These are phyloP conservation scores for Xestoiulus laeticollis DNA, from an alignment of 2,888 invertebrate genomes.

Conservation along the genomic window DNA sequence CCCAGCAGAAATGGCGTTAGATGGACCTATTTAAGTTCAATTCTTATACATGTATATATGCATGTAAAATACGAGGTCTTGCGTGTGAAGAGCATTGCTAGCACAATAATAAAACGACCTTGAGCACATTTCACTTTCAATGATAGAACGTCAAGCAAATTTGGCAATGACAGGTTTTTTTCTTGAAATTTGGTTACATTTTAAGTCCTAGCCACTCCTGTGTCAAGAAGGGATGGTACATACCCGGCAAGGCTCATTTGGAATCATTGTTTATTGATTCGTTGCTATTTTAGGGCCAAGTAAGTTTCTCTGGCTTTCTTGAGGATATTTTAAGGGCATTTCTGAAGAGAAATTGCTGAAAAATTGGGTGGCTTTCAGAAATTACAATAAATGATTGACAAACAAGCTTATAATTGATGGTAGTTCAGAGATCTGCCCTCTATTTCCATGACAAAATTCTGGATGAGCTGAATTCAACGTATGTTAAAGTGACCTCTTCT, in stretches of 20 bases:
- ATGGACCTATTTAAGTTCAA: too few relatives aligned
- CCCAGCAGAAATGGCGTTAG: too few relatives aligned
- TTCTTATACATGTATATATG: too few relatives aligned
- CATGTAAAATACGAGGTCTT: neutral
- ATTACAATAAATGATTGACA: too few relatives aligned
- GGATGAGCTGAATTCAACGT: too few relatives aligned
- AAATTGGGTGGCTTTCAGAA: too few relatives aligned
- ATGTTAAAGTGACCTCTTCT: too few relatives aligned
- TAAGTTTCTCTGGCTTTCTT: neutral
- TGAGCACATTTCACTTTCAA: neutral
- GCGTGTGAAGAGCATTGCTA: neutral
- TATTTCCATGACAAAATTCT: too few relatives aligned
- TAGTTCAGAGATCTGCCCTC: too few relatives aligned
- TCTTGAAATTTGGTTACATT: neutral
- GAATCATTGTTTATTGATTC: neutral
- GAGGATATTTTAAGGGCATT: neutral
- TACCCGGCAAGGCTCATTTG: neutral
- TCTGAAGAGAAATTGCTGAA: neutral
- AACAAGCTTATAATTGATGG: too few relatives aligned
- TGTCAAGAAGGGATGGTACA: neutral
- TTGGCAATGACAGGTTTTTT: neutral
- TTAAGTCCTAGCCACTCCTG: neutral
- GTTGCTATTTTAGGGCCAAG: neutral
- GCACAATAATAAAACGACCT: neutral
- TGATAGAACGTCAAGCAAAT: neutral